These are phyloP conservation scores for Dicranocentrus wangi DNA, from an alignment of 2,888 invertebrate species.

Conservation along the genomic window DNA sequence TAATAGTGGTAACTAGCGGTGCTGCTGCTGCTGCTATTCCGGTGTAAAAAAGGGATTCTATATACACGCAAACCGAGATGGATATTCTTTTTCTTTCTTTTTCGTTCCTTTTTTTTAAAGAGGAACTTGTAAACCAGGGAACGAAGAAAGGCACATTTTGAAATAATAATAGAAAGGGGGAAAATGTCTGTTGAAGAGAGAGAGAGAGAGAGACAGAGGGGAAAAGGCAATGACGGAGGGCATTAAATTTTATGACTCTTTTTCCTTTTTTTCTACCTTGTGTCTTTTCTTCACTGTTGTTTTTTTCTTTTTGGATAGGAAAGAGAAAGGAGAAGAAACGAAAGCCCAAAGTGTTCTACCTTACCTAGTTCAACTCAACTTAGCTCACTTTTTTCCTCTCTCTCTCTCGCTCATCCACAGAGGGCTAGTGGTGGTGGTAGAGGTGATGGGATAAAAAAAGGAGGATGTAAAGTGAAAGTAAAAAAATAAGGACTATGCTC, in stretches of 20 bases:
- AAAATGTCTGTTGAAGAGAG: constrained; percentile 7
- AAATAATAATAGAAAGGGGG: constrained; percentile 42
- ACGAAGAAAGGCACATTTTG: constrained; percentile 23
- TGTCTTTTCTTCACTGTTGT: constrained; percentile 2
- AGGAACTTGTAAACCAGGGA: background rate
- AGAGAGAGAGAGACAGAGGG: constrained; percentile 39
- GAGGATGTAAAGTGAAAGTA: background rate
- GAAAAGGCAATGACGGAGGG: constrained; percentile 59
- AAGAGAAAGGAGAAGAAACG: background rate
- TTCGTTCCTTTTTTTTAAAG: background rate
- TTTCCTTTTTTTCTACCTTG: constrained; percentile 40
- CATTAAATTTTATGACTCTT: constrained; percentile 66
- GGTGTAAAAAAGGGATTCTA: too few species aligned
- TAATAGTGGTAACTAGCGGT: background rate
- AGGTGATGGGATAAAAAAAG: background rate
- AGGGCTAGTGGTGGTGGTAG: background rate
- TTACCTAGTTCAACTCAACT: background rate
- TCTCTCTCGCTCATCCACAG: constrained; percentile 1
- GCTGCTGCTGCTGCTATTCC: too few species aligned
- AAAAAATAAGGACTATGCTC: background rate
- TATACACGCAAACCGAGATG: too few species aligned
- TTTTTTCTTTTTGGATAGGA: constrained; percentile 1
- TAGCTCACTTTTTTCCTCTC: background rate
- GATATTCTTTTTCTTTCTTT: constrained; percentile 8
- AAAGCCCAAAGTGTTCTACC: too few species aligned